Evolutionary conservation across 2,888 invertebrate genomes (phyloP), one percentile per base, ranked within the genome.

Genomic region (Myopa tessellatipennis): DNA sequence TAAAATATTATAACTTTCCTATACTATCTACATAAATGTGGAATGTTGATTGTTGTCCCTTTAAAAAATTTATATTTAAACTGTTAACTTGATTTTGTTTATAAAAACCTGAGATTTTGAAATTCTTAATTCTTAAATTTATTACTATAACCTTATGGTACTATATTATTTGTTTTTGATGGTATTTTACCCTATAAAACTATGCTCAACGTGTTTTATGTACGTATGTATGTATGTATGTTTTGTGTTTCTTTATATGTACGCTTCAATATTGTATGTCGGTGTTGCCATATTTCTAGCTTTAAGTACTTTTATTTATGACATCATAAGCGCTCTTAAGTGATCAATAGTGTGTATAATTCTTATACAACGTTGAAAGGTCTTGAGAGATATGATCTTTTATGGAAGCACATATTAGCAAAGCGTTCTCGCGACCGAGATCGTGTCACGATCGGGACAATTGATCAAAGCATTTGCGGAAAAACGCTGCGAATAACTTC

Each of bases 11-110:
- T 55, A 55, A n/a, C 55, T 55, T 55, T 55, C 10, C 18, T n/a
- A 16, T 69, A 26, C 26, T 10, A 45, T 6, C 45, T 45, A 8
- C 45, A 45, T 79, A 67, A 79, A 74, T 79, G 79, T 79, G 70
- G 79, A 77, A 77, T 79, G 77, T 79, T 79, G 14, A 70, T 67
- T 78, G 67, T 71, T 78, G 78, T 78, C 71, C 63, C 74, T 55
- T 69, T 40, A 50, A 67, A 50, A 58, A 68, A 55, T 76, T 34
- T 50, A 63, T 71, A 52, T 76, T 52, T 76, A 70, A 26, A 38
- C 78, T 73, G 4, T 72, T 68, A 40, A 65, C 60, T 76, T 58
- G 45, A 77, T 79, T 61, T 68, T 34, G 12, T 63, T 55, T 60
- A 52, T 63, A 7, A 26, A 26, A 26, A 26, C 26, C 26, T 26